phyloP scores from a whole-genome alignment of 2,888 invertebrate species.

The Drosophila dives region DNA sequence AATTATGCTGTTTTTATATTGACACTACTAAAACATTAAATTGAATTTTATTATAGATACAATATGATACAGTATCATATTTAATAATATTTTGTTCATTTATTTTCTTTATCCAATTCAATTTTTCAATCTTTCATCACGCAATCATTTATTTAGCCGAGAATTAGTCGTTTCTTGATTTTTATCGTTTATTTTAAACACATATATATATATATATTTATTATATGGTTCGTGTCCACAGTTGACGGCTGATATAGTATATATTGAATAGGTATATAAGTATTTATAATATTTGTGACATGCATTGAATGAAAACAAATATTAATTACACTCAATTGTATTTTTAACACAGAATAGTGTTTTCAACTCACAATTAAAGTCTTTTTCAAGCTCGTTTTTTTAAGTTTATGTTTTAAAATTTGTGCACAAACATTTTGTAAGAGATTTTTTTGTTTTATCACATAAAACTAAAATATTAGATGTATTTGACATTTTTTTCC shows the following conservation, averaged over 20 bases:
- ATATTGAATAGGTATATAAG: conserved; percentile 16
- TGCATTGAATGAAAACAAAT: conserved; percentile 1
- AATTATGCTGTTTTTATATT: conserved; percentile 1
- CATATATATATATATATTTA: neutral
- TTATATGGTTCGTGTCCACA: conserved; percentile 2
- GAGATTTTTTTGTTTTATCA: conserved; percentile 9
- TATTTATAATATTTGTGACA: conserved; percentile 10
- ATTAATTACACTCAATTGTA: conserved; percentile 7
- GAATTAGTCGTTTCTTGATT: neutral
- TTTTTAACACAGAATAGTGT: conserved; percentile 9
- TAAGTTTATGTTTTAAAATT: conserved; percentile 3
- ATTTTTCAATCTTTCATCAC: conserved; percentile 27
- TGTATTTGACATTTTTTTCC: neutral
- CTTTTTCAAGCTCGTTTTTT: conserved; percentile 51
- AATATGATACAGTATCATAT: conserved; percentile 9
- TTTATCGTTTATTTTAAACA: conserved; percentile 13
- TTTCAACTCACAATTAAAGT: conserved; percentile 41
- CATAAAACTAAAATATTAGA: conserved; percentile 1
- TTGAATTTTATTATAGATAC: neutral
- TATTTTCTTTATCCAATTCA: conserved; percentile 21
- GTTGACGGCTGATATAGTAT: conserved; percentile 24
- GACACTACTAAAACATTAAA: conserved; percentile 6
- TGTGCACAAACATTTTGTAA: neutral
- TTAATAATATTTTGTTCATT: conserved; percentile 3
- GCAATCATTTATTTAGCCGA: conserved; percentile 11